Conservation (phyloP, 2,797 vertebrate species). For the Streptopelia turtur region DNA sequence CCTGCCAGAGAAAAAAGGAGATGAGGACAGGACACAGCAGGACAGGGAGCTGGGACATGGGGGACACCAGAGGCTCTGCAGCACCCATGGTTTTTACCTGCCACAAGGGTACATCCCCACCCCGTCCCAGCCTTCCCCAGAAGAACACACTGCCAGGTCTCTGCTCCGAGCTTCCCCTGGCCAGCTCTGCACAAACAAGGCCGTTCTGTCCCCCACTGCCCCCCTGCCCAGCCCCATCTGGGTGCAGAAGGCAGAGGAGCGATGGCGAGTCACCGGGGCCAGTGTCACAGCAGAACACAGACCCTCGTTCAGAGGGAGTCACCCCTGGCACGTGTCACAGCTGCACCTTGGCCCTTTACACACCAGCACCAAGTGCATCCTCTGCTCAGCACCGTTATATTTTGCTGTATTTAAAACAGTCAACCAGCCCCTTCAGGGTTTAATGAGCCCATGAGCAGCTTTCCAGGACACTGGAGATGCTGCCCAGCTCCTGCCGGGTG, state of each 20-base stretch:
- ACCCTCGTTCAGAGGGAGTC: fast-evolving
- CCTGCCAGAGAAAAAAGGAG: background rate
- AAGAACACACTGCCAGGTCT: background rate
- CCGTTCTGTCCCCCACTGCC: background rate
- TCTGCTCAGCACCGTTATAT: background rate
- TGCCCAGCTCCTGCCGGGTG: background rate
- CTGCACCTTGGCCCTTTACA: background rate
- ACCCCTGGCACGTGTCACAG: background rate
- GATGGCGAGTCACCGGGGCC: background rate
- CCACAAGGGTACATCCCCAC: background rate
- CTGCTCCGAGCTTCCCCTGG: background rate
- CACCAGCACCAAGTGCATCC: background rate
- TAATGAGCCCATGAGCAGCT: background rate
- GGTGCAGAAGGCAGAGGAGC: background rate
- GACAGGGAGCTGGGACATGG: background rate
- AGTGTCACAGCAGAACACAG: background rate
- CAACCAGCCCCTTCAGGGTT: background rate
- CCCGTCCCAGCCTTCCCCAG: background rate
- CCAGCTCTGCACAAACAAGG: background rate
- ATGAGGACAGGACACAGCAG: background rate
- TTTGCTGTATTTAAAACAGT: background rate
- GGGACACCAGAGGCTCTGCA: background rate
- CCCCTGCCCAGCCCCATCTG: background rate
- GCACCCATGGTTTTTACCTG: background rate
- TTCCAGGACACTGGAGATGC: background rate